Evolutionary conservation across 2,888 invertebrate genomes (phyloP).

Genomic region (Hirtodrosophila confusa): DNA sequence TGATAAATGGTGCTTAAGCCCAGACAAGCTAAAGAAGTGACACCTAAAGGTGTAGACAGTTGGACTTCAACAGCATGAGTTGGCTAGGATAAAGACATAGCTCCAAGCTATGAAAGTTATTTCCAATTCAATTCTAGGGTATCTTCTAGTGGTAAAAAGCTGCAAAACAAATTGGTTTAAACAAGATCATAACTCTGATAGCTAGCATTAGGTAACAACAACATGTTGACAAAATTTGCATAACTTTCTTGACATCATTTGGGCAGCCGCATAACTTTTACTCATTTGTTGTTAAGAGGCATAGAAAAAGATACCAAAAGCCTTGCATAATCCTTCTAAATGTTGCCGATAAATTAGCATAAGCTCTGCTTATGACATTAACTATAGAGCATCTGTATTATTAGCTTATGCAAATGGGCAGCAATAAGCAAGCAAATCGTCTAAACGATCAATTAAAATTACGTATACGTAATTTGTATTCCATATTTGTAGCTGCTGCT

Average conservation of each 20-base stretch:
- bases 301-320: not conserved
- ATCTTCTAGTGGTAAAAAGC: no score
- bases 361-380: constrained; percentile 25
- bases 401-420: constrained; percentile 45
- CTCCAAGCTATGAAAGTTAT: no score
- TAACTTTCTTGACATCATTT: constrained; percentile 44
- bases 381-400: constrained; percentile 10
- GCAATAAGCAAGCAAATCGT: constrained; percentile 52
- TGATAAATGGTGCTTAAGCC: constrained; percentile 47
- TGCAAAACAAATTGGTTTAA: constrained; percentile 1
- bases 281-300: constrained; percentile 17
- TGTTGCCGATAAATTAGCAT: constrained; percentile 42
- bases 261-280: constrained; percentile 47
- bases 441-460: constrained; percentile 75
- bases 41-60: not conserved
- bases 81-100: no score
- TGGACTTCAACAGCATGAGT: no score
- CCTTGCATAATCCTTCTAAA: constrained; percentile 51
- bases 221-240: constrained; percentile 35
- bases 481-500: constrained; percentile 49
- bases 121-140: no score
- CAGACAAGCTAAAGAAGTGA: constrained; percentile 9
- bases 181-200: constrained; percentile 41
- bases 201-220: constrained; percentile 36
- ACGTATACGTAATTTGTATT: constrained; percentile 78